phyloP scores from a whole-genome alignment of 2,888 invertebrate species.

The Diplazon laetatorius region DNA sequence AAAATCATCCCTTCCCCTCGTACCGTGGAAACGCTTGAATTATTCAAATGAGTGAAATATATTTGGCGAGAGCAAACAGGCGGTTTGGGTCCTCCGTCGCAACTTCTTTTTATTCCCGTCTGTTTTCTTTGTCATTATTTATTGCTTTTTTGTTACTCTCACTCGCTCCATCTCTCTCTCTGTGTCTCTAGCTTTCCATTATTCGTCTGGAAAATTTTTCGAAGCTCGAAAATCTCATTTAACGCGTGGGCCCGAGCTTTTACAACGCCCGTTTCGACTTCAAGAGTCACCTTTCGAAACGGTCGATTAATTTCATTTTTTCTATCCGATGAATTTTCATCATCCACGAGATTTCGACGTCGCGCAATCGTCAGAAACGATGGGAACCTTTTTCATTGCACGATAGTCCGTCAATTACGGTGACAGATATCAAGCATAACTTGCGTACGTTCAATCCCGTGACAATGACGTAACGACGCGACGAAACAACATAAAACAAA shows the following conservation, averaged over 20 bases:
- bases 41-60: slow-evolving; percentile 70
- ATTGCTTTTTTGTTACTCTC: slow-evolving; percentile 1
- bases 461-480: background rate
- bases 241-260: too few species aligned
- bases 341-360: background rate
- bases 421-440: background rate
- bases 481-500: too few species aligned
- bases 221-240: slow-evolving; percentile 33
- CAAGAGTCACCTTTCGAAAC: slow-evolving; percentile 15
- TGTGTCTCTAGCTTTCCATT: background rate
- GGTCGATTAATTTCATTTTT: slow-evolving; percentile 26
- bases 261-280: slow-evolving; percentile 10
- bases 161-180: too few species aligned
- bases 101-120: slow-evolving; percentile 43
- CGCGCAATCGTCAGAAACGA: slow-evolving; percentile 8
- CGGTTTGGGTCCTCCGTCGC: slow-evolving; percentile 26
- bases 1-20: too few species aligned
- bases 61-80: slow-evolving; percentile 63
- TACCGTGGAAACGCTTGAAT: slow-evolving; percentile 61
- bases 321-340: slow-evolving; percentile 14
- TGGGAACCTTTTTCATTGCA: background rate
- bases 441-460: slow-evolving; percentile 2
- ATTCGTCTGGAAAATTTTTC: slow-evolving; percentile 49
- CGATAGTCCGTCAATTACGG: slow-evolving; percentile 20
- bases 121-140: slow-evolving; percentile 2